Evolutionary conservation across 2,113 vertebrate species (phyloP).

Genomic region (Anas platyrhynchos): DNA sequence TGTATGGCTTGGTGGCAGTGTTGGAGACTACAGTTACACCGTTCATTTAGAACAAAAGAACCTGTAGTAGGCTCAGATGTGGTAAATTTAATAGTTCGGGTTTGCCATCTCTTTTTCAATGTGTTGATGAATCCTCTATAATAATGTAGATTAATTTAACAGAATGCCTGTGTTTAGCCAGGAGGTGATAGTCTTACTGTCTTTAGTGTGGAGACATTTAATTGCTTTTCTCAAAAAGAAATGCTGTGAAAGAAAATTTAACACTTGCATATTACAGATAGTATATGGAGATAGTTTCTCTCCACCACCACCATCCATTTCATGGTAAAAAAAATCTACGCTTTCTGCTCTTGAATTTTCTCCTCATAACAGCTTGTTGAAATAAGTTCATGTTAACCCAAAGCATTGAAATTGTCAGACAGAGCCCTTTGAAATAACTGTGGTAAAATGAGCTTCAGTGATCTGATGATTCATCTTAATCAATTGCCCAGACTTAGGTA

Average conservation of each 20-base stretch:
- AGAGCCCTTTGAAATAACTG: background rate
- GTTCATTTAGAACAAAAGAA: background rate
- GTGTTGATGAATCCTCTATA: background rate
- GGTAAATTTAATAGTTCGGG: background rate
- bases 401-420: background rate
- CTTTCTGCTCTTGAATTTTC: background rate
- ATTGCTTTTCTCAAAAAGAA: background rate
- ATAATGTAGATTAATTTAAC: background rate
- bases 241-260: background rate
- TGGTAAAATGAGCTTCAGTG: background rate
- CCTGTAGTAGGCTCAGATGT: background rate
- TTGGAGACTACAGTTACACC: background rate
- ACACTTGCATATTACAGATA: background rate
- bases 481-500: background rate
- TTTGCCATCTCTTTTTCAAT: background rate
- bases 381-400: background rate
- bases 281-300: background rate
- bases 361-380: background rate
- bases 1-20: background rate
- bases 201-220: background rate
- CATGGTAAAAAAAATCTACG: background rate
- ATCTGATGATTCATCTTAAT: slow-evolving; percentile 19
- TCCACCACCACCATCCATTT: background rate
- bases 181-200: background rate
- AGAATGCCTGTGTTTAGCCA: background rate